Evolutionary conservation across 2,888 invertebrate species (phyloP).

Genomic region (Aspidiotus destructor): DNA sequence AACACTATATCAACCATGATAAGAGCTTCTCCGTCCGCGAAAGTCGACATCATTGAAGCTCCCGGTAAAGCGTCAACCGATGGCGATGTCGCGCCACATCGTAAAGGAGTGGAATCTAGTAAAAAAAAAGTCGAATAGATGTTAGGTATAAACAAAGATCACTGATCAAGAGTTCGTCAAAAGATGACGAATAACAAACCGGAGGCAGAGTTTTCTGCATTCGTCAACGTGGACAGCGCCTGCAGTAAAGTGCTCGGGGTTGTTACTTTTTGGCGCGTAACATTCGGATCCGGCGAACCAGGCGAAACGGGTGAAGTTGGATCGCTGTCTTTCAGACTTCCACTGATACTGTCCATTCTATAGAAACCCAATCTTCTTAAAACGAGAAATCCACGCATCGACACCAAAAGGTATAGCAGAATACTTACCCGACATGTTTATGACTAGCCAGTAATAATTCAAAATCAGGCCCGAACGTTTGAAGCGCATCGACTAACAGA

Average conservation of each 20-base stretch:
- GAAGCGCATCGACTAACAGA: constrained; percentile 85
- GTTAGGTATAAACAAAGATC: neutral
- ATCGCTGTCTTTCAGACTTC: constrained; percentile 83
- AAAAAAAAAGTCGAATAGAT: neutral
- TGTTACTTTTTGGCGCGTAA: constrained; percentile 38
- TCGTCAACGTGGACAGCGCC: constrained; percentile 46
- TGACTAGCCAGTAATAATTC: constrained; percentile 90
- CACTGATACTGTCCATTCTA: constrained; percentile 88
- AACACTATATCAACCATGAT: constrained; percentile 73
- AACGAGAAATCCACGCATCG: neutral
- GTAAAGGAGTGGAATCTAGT: constrained; percentile 11
- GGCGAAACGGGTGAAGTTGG: constrained; percentile 81
- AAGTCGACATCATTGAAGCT: constrained; percentile 13
- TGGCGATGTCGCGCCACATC: constrained; percentile 9
- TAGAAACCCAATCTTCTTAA: constrained; percentile 34
- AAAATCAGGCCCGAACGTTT: constrained; percentile 91
- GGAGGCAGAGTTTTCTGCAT: constrained; percentile 9
- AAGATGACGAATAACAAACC: neutral
- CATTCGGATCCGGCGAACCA: constrained; percentile 54
- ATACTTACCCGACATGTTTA: constrained; percentile 72
- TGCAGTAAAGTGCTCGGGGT: constrained; percentile 51
- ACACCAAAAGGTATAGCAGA: neutral
- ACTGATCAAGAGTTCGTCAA: neutral
- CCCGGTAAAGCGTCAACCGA: constrained; percentile 12
- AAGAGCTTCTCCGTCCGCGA: constrained; percentile 50